Base-by-base conservation (phyloP, 2,888 invertebrate species). In the Ptilodon capucinus region DNA sequence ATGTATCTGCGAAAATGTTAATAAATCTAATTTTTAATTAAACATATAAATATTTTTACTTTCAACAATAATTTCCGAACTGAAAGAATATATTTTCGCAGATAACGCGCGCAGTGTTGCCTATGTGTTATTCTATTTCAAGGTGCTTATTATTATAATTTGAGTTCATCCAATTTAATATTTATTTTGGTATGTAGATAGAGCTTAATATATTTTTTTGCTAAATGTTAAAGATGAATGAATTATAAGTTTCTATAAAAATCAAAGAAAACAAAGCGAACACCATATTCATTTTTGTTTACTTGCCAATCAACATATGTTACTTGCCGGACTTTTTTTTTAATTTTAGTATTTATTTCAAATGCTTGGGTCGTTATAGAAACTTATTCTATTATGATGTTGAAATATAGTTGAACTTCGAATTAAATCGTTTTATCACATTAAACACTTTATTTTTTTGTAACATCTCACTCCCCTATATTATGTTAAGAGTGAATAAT, bases 191-290 rank as follows among this genome's bases (percentile, higher is more conserved):
- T 65, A 60, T 54, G 51, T 71, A 68, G 60, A 54, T 60, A 46
- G 49, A 49, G 74, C 67, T 64, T 68, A 48, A 46, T 55, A 54
- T 57, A 55, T 41, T 57, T 44, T 51, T 53, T 57, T 58, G 53
- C 53, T 36, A 56, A 46, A 47, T 39, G 44, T 9, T 35, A 17
- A 35, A 35, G 9, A 35, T 4, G 44, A 40, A 58, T n/a, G n/a
- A 48, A 58, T 54, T 52, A 48, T 61, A 76, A 84, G 85, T 80
- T 86, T 84, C 83, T 83, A 81, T 76, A 71, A 74, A 79, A 28
- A n/a, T n/a, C n/a, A n/a, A n/a, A n/a, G n/a, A n/a, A n/a, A n/a
- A n/a, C n/a, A n/a, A n/a, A n/a, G n/a, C n/a, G n/a, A n/a, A n/a
- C n/a, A n/a, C n/a, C n/a, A n/a, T n/a, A n/a, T n/a, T n/a, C n/a